Conservation (phyloP, 2,113 vertebrate species). For the Atlantisia rogersi region DNA sequence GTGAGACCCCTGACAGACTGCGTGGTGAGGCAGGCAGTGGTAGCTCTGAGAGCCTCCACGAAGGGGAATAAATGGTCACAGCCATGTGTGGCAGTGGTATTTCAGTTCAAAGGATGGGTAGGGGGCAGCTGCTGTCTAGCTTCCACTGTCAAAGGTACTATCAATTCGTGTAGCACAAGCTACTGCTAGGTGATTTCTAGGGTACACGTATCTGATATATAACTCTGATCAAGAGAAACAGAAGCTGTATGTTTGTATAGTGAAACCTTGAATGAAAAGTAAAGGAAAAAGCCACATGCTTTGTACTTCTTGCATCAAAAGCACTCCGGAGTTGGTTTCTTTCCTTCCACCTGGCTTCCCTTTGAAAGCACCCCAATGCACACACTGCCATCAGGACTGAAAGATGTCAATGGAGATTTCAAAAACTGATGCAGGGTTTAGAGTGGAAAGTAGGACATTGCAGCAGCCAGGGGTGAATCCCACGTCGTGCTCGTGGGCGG, state of each 20-base stretch:
- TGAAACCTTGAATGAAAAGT: background rate
- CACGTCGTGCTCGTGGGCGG: fast-evolving
- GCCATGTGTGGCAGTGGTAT: background rate
- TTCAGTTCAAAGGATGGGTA: background rate
- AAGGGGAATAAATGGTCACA: fast-evolving
- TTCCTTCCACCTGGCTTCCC: background rate
- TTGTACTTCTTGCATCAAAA: background rate
- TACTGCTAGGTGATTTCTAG: background rate
- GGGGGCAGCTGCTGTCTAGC: background rate
- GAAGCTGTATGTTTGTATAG: background rate
- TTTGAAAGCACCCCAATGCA: background rate
- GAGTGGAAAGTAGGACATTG: background rate
- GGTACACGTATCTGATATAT: background rate
- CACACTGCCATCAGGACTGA: background rate
- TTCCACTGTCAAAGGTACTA: background rate
- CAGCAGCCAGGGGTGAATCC: background rate
- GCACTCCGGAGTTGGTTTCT: background rate
- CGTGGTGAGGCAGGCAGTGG: background rate
- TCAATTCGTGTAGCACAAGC: background rate
- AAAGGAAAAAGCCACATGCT: background rate
- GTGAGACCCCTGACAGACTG: background rate
- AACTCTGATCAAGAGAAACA: background rate
- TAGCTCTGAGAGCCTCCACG: background rate
- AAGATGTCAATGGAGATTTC: background rate
- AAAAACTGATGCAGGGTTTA: background rate